A percentile compares a stretch with the other conserved stretches of the same genome.
These are phyloP conservation scores for Tyto alba DNA, from an alignment of 2,113 vertebrate species.

Conservation along the genomic window DNA sequence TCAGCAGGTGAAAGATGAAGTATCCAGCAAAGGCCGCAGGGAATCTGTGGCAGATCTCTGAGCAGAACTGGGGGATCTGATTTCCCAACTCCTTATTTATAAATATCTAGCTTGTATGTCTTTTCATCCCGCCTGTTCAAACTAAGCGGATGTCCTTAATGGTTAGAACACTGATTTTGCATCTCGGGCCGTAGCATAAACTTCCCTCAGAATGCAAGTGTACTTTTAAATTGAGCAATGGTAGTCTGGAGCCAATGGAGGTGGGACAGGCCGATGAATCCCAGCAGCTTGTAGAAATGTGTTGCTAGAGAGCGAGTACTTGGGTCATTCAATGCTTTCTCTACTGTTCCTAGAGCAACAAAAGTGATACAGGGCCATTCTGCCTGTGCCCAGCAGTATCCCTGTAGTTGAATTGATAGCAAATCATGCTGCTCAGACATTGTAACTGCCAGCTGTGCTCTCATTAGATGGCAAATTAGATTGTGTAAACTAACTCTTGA, in stretches of 20 bases:
- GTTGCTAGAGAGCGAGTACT: neutral
- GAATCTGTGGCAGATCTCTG: neutral
- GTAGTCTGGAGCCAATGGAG: neutral
- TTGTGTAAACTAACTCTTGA: neutral
- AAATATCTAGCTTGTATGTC: neutral
- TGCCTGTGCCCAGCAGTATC: neutral
- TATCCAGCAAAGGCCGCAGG: neutral
- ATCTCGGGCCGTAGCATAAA: neutral
- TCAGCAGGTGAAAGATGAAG: neutral
- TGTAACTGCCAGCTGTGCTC: neutral
- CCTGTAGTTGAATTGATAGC: accelerated
- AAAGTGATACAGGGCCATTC: neutral
- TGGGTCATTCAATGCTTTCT: neutral
- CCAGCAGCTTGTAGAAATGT: neutral
- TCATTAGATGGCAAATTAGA: neutral
- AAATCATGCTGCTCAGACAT: neutral
- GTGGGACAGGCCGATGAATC: neutral
- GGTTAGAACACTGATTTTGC: neutral
- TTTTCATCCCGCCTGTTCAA: neutral
- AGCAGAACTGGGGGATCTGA: neutral
- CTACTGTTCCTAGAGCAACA: neutral
- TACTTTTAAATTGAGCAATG: neutral
- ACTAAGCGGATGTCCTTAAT: neutral
- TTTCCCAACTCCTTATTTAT: neutral
- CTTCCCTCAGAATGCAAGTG: neutral